Evolutionary conservation across 2,113 vertebrate genomes (phyloP), one percentile per base, ranked within the genome.

Genomic region (Amblyornis subalaris): DNA sequence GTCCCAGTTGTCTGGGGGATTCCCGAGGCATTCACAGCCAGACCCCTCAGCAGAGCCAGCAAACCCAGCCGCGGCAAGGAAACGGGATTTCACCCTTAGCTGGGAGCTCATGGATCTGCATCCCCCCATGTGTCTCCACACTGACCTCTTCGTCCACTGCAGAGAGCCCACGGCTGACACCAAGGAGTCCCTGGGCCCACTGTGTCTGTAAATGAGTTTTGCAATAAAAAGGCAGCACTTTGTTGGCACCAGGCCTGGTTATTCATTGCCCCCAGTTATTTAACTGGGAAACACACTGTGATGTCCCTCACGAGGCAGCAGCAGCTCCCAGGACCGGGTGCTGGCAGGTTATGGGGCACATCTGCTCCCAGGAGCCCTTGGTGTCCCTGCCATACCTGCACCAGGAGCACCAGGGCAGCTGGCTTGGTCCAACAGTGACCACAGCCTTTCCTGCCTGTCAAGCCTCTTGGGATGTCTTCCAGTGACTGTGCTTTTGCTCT

Each of bases 71-170:
- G 4, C 1, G 3, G 62, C 12, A 4, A 38, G 28, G 60, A 28
- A 24, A 9, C 2, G 4, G 4, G 2, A 6, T 28, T 25, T 23
- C 51, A 20, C 1, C 35, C 22, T 9, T 8, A 7, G 19, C n/a
- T 25, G 66, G 20, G 54, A 74, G 23, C 61, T 28, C 42, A 0
- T 0, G 6, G 72, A 4, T 6, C 60, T 4, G 50, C 16, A 9
- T 3, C 33, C 19, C 19, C 3, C 1, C 2, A 0, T 0, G 22
- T 0, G 31, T 6, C 55, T 13, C 50, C 12, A 0, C 3, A 3
- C 33, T 15, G 26, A n/a, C 3, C 22, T 6, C 58, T 6, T 1
- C 58, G 1, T 6, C 19, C 40, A 0, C 53, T 14, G 28, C 5
- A 3, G 1, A 25, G 50, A 53, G 48, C n/a, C 64, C 5, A 0